Base-by-base conservation (phyloP, 2,797 vertebrate genomes). In the Gadopsis bispinosus region DNA sequence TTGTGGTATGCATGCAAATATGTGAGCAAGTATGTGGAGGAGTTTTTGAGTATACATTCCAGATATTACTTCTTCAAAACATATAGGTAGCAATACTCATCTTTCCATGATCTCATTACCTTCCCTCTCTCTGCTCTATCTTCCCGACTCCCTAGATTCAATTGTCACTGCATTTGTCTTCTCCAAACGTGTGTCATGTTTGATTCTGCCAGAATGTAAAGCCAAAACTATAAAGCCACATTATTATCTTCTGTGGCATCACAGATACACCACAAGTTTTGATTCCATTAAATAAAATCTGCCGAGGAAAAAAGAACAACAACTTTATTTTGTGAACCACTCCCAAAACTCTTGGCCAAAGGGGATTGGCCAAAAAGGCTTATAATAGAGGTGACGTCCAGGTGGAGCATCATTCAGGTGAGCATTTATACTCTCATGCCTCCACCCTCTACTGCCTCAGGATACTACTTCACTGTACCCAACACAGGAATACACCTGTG, bases 351-450 rank as follows among this genome's bases (percentile, higher is more conserved):
- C 17, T 0, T 31, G 43, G 33, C 1, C 11, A 61, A 84, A n/a
- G 73, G 68, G 81, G 89, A 19, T 48, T 84, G 84, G 83, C 74
- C 83, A 73, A 73, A 48, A 82, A 48, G 51, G 59, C 33, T 62
- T 91, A 88, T 88, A 92, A 91, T 73, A 84, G 79, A 70, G 37
- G 14, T 39, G 73, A 65, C 5, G 3, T 77, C 37, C 73, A 84
- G 81, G 85, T 88, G 70, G 26, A 72, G 71, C 74, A 87, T 90
- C 83, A 79, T 22, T 80, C 85, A 93, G 93, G 92, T 93, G 87
- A 77, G 59, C 47, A 0, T 76, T 81, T 22, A 37, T n/a, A 43
- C 60, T 80, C 66, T 82, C 47, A 73, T 73, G n/a, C 51, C 75
- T 77, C 54, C 67, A 19, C 74, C 69, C 39, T 84, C 58, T 35